Evolutionary conservation across 2,113 vertebrate genomes (phyloP).

Genomic region (Zosterops pallidus): DNA sequence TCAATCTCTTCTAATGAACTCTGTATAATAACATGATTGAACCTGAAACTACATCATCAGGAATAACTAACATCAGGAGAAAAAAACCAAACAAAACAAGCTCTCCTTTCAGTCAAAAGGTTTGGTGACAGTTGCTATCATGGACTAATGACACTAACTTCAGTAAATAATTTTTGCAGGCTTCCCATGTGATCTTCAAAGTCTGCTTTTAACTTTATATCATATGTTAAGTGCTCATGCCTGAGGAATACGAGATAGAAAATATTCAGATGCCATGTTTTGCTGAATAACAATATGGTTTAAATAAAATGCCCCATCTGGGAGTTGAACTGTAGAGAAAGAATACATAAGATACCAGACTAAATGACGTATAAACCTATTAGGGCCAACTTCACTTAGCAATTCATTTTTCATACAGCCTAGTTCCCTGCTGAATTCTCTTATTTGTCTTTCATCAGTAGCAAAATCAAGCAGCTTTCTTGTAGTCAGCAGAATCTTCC

Average conservation of each 20-base stretch:
- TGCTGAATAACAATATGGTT: constrained; percentile 47
- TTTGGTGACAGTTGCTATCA: background rate
- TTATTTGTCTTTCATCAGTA: constrained; percentile 71
- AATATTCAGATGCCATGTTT: constrained; percentile 20
- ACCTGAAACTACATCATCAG: background rate
- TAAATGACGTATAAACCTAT: constrained; percentile 62
- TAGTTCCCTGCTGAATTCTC: constrained; percentile 57
- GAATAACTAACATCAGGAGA: background rate
- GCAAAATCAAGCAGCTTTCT: constrained; percentile 63
- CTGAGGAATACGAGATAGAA: constrained; percentile 6
- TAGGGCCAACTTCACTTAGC: constrained; percentile 54
- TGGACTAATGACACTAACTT: background rate
- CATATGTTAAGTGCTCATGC: background rate
- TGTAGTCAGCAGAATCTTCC: constrained; percentile 65
- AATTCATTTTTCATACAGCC: constrained; percentile 53
- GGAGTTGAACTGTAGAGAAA: constrained; percentile 8
- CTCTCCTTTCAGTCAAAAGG: background rate
- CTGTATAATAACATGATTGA: background rate
- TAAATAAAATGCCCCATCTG: constrained; percentile 56
- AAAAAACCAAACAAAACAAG: background rate
- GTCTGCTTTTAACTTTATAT: constrained; percentile 5
- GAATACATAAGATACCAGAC: constrained; percentile 18
- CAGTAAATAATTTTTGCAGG: constrained; percentile 12
- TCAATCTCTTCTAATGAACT: background rate
- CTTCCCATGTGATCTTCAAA: constrained; percentile 27